Percentiles rank a stretch among this genome's conserved stretches.
Evolutionary conservation across 2,888 invertebrate genomes (phyloP).

Genomic region (Ferrisia virgata): DNA sequence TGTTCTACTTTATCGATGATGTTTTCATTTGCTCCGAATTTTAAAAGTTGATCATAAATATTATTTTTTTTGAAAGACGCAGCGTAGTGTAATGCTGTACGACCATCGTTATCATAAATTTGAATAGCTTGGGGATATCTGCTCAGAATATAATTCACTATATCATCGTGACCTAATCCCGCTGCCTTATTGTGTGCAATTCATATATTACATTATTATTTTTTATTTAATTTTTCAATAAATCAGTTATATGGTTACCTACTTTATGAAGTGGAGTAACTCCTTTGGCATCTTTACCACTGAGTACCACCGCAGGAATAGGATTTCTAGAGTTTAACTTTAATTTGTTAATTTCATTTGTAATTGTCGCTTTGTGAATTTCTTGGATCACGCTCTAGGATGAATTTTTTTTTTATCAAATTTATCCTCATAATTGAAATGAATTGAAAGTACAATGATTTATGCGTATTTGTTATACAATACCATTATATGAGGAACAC

Average conservation of each 20-base stretch:
- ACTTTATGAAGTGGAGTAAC: conserved; percentile 85
- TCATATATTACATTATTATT: background rate
- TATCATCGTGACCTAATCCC: conserved; percentile 72
- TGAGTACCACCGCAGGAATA: conserved; percentile 67
- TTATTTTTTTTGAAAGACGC: conserved; percentile 75
- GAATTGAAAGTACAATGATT: too few relatives aligned
- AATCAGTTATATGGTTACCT: conserved; percentile 48
- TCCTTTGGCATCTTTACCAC: conserved; percentile 75
- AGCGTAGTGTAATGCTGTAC: conserved; percentile 85
- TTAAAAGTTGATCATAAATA: conserved; percentile 73
- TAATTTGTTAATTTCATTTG: conserved; percentile 70
- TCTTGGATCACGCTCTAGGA: conserved; percentile 71
- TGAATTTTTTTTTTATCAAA: too few relatives aligned
- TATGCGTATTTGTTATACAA: too few relatives aligned
- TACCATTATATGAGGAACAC: conserved; percentile 93
- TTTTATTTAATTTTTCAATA: background rate
- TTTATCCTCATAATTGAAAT: too few relatives aligned
- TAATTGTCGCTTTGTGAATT: conserved; percentile 72
- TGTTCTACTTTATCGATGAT: conserved; percentile 78
- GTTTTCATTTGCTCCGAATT: conserved; percentile 80
- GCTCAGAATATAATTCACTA: conserved; percentile 70
- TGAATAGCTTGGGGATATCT: conserved; percentile 68
- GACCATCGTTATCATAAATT: conserved; percentile 74
- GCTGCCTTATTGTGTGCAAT: conserved; percentile 62
- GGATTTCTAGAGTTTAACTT: conserved; percentile 66